phyloP scores from a whole-genome alignment of 2,113 vertebrate genomes.

The Psittacus erithacus region DNA sequence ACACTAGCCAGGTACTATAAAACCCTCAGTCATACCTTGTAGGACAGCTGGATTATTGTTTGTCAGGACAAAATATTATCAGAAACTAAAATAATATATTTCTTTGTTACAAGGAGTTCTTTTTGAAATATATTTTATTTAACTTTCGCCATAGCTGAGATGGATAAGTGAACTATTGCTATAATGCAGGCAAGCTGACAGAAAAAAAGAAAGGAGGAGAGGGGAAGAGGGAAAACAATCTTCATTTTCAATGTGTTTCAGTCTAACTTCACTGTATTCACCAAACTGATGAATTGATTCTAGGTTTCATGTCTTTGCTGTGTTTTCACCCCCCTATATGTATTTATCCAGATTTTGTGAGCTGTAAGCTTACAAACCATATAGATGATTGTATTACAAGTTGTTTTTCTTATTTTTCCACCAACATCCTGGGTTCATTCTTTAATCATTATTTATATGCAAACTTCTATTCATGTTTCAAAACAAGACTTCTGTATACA shows the following conservation, averaged over 20 bases:
- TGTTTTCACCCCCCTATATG: neutral
- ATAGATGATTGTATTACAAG: neutral
- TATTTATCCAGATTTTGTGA: neutral
- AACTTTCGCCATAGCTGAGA: neutral
- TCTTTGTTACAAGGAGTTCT: neutral
- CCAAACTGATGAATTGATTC: neutral
- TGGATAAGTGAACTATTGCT: neutral
- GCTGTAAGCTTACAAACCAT: neutral
- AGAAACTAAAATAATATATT: neutral
- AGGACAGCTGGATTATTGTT: neutral
- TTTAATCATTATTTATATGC: neutral
- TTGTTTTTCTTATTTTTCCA: neutral
- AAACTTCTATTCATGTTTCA: neutral
- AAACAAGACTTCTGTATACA: neutral
- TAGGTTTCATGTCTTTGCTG: neutral
- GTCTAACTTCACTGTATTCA: neutral
- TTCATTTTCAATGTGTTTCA: neutral
- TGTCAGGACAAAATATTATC: neutral
- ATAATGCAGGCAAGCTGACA: neutral
- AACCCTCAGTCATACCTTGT: neutral
- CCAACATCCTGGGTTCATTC: neutral
- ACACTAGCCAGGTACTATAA: neutral
- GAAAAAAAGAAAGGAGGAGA: too few species aligned
- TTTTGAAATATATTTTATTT: neutral
- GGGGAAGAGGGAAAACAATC: neutral